Conservation (phyloP, 2,113 vertebrate species). For the Aviceda subcristata region DNA sequence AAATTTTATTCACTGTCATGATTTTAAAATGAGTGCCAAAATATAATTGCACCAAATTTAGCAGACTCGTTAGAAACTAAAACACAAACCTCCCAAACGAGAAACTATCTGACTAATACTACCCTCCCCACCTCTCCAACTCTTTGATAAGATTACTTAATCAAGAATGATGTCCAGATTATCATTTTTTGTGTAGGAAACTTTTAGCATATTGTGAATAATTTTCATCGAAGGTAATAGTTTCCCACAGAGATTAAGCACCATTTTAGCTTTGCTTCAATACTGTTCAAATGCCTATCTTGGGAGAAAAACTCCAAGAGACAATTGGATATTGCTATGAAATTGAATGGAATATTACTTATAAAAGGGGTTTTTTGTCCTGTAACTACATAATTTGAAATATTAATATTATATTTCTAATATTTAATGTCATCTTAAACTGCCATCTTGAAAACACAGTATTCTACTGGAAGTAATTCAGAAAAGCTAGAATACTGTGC, state of each 20-base stretch:
- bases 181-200: background rate
- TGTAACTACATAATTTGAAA: background rate
- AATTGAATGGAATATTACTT: background rate
- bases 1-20: background rate
- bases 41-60: background rate
- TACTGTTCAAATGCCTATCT: background rate
- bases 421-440: background rate
- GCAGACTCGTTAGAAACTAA: background rate
- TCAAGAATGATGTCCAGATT: background rate
- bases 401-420: background rate
- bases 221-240: constrained; percentile 27
- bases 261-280: constrained; percentile 23
- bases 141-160: background rate
- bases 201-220: constrained; percentile 40
- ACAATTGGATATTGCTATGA: background rate
- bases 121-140: background rate
- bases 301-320: constrained; percentile 9
- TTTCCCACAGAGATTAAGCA: constrained; percentile 26
- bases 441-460: background rate
- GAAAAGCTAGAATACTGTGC: background rate
- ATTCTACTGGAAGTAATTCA: background rate
- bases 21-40: background rate
- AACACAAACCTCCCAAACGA: background rate
- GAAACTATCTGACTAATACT: background rate
- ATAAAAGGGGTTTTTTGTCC: background rate